Conservation (phyloP, 2,888 invertebrate genomes). For the Agrenia bidenticulata region DNA sequence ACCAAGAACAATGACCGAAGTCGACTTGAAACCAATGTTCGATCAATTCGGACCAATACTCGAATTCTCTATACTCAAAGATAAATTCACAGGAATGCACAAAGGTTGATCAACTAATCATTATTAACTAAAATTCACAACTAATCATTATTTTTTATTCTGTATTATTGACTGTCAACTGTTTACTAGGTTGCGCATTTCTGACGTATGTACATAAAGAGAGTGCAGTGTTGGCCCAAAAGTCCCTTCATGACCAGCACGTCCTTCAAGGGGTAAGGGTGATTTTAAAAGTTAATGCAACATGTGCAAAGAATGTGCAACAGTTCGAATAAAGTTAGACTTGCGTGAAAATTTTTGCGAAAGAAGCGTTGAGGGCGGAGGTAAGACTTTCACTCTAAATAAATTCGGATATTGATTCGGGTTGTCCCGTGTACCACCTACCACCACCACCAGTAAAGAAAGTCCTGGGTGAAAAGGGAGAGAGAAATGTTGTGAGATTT, state of each 20-base stretch:
- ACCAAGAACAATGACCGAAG: slow-evolving; percentile 80
- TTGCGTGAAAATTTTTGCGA: too few species aligned
- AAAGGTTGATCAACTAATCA: slow-evolving; percentile 62
- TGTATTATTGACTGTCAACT: background rate
- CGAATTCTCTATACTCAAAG: slow-evolving; percentile 90
- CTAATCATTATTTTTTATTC: background rate
- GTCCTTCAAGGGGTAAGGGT: slow-evolving; percentile 96
- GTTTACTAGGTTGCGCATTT: slow-evolving; percentile 78
- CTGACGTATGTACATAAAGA: slow-evolving; percentile 92
- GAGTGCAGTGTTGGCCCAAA: slow-evolving; percentile 89
- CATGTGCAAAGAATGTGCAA: too few species aligned
- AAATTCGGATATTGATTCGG: too few species aligned
- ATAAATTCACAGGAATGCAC: slow-evolving; percentile 92
- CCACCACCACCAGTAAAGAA: too few species aligned
- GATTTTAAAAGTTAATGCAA: too few species aligned
- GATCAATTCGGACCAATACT: slow-evolving; percentile 48
- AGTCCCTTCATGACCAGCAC: slow-evolving; percentile 95
- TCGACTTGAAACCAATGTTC: slow-evolving; percentile 46
- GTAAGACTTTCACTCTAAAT: too few species aligned
- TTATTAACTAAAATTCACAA: slow-evolving; percentile 69
- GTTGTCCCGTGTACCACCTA: too few species aligned
- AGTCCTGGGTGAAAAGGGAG: too few species aligned
- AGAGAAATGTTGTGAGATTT: too few species aligned
- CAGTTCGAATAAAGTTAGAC: too few species aligned
- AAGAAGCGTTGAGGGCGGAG: too few species aligned